Evolutionary conservation across 2,888 invertebrate genomes (phyloP), one percentile per base, ranked within the genome.

Genomic region (Thecocarcelia acutangulata): DNA sequence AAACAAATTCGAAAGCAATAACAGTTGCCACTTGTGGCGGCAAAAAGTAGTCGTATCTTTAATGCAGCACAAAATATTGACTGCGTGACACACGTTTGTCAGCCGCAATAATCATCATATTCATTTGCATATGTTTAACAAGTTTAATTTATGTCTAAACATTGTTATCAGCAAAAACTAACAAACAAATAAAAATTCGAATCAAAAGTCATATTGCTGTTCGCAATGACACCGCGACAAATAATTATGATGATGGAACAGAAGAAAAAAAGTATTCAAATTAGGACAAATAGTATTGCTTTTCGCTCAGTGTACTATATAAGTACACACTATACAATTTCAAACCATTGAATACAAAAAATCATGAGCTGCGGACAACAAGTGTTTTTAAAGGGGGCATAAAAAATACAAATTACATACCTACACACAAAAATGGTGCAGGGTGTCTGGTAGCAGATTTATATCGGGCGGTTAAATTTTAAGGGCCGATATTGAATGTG

Each of bases 41-140:
- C 11, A 28, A 19, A 61, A 50, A 44, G 24, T 40, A 72, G 40
- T 17, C 46, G 54, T 37, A 73, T 3, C 12, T 15, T n/a, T 8
- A 33, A 37, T 46, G 37, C 58, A 40, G 12, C 24, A 59, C 52
- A 50, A 37, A 21, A 72, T 24, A 52, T 17, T 17, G 61, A 63
- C 48, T 64, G 15, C 42, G 50, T 54, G 69, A 63, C 76, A 69
- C 61, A 46, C 61, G 46, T 24, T 33, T 59, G 77, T 61, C 69
- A 76, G 17, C 24, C 59, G 17, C 11, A 61, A n/a, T 40, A 75
- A 56, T 52, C 77, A 50, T 70, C 70, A 77, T 58, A 58, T 70
- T 58, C 70, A 64, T 77, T 70, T 77, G 54, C 70, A 77, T 77
- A 77, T 77, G 77, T 70, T 77, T 33, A 70, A 77, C 64, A 77